A percentile compares a stretch with the other conserved stretches of the same genome.
Conservation (phyloP, 2,113 vertebrate genomes). For the Microcebus ravelobensis region DNA sequence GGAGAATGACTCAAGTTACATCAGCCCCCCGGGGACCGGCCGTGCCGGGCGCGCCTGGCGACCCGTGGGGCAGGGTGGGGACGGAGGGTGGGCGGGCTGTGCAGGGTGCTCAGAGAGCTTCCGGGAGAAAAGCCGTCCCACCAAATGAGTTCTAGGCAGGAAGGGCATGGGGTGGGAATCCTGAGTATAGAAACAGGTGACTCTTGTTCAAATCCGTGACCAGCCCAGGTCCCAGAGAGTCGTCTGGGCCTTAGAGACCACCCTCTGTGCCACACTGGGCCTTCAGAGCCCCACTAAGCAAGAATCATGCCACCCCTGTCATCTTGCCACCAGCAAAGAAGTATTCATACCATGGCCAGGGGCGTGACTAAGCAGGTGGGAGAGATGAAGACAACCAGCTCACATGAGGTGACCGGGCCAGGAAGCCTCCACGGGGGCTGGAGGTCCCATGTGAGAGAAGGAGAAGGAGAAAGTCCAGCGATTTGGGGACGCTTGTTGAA, state of each 20-base stretch:
- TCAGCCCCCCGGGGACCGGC: neutral
- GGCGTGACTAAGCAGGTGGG: neutral
- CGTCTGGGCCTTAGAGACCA: neutral
- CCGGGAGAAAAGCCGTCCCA: neutral
- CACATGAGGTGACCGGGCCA: fast-evolving
- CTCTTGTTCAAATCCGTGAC: neutral
- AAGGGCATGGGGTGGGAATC: neutral
- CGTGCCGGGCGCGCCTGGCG: neutral
- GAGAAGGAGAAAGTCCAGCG: neutral
- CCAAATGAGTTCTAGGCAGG: neutral
- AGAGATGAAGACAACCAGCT: neutral
- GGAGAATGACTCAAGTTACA: neutral
- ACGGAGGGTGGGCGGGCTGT: neutral
- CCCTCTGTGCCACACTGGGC: neutral
- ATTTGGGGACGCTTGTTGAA: neutral
- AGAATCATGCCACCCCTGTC: neutral
- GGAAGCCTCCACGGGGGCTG: too few species aligned
- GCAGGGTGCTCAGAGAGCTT: neutral
- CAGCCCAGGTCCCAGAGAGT: neutral
- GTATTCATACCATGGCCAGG: fast-evolving
- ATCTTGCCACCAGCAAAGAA: neutral
- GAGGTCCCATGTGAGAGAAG: neutral
- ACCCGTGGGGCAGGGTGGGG: neutral
- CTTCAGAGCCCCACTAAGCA: neutral
- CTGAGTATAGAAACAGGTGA: neutral